These are phyloP conservation scores for Solenopsis fugax DNA, from an alignment of 1,140 invertebrate genomes.

Conservation along the genomic window DNA sequence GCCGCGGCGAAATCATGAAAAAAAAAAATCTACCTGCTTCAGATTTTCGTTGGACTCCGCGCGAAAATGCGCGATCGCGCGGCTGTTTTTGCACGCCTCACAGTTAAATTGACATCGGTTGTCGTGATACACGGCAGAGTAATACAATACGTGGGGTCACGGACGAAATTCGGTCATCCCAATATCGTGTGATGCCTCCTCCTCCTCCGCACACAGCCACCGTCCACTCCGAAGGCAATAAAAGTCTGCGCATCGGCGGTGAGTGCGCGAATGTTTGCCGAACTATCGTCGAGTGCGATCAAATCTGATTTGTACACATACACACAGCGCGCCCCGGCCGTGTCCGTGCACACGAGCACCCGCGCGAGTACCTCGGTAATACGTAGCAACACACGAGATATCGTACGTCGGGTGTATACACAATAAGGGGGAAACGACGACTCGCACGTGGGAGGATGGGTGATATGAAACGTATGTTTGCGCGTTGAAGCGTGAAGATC, in stretches of 20 bases:
- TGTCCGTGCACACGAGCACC: not conserved
- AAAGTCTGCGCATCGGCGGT: constrained; percentile 43
- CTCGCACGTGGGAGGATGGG: not conserved
- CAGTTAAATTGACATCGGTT: not conserved
- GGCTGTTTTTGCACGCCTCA: not conserved
- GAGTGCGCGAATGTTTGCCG: constrained; percentile 52
- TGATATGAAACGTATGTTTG: constrained; percentile 33
- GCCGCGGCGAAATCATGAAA: not conserved
- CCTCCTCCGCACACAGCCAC: not conserved
- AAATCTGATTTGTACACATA: constrained; percentile 62
- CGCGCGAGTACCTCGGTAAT: not conserved
- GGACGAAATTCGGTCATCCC: constrained; percentile 21
- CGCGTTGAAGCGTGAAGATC: constrained; percentile 16
- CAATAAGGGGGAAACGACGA: not conserved
- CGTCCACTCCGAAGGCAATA: constrained; percentile 48
- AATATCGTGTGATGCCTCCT: constrained; percentile 33
- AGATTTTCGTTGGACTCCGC: not conserved
- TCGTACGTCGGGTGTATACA: not conserved
- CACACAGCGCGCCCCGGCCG: not conserved
- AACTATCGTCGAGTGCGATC: constrained; percentile 61
- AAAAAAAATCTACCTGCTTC: not conserved
- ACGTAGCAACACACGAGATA: constrained; percentile 36
- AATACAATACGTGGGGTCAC: not conserved
- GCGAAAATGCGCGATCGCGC: not conserved
- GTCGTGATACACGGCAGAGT: not conserved